Evolutionary conservation across 2,888 invertebrate genomes (phyloP).

Genomic region (Ectemnius continuus): DNA sequence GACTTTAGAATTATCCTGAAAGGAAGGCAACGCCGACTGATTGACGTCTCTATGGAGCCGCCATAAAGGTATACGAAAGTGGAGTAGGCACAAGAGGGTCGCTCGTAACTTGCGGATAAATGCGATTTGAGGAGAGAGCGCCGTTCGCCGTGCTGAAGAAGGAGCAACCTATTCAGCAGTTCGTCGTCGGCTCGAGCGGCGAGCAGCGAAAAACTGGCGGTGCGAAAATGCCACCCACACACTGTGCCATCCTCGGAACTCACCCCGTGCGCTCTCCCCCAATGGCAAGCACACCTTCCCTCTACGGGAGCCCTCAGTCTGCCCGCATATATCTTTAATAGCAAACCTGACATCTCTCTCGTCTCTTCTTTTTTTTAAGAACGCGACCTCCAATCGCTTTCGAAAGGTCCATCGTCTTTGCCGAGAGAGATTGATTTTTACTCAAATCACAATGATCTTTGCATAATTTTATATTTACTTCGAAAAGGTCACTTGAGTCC

Average conservation of each 20-base stretch:
- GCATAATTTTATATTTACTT: too few relatives aligned
- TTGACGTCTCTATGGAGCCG: constrained; percentile 73
- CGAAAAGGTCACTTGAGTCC: too few relatives aligned
- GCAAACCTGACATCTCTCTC: constrained; percentile 11
- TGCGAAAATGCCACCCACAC: constrained; percentile 74
- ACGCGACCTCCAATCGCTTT: constrained; percentile 5
- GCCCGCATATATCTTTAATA: constrained; percentile 27
- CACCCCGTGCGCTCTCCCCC: constrained; percentile 34
- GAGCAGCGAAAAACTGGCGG: constrained; percentile 61
- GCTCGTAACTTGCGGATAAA: constrained; percentile 73
- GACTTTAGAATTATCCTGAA: constrained; percentile 72
- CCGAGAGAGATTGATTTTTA: too few relatives aligned
- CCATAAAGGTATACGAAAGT: constrained; percentile 70
- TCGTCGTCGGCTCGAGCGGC: constrained; percentile 55
- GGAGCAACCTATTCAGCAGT: constrained; percentile 59
- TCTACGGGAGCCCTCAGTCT: constrained; percentile 24
- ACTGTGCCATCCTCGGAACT: constrained; percentile 42
- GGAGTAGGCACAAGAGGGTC: constrained; percentile 68
- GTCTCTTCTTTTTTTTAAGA: not conserved
- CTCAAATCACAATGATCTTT: too few relatives aligned
- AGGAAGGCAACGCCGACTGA: constrained; percentile 71
- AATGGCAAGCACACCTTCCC: constrained; percentile 57
- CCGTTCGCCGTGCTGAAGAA: constrained; percentile 27
- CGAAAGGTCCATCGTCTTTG: too few relatives aligned
- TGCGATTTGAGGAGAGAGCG: constrained; percentile 68